phyloP scores from a whole-genome alignment of 2,888 invertebrate genomes.

The Tetramorium bicarinatum region DNA sequence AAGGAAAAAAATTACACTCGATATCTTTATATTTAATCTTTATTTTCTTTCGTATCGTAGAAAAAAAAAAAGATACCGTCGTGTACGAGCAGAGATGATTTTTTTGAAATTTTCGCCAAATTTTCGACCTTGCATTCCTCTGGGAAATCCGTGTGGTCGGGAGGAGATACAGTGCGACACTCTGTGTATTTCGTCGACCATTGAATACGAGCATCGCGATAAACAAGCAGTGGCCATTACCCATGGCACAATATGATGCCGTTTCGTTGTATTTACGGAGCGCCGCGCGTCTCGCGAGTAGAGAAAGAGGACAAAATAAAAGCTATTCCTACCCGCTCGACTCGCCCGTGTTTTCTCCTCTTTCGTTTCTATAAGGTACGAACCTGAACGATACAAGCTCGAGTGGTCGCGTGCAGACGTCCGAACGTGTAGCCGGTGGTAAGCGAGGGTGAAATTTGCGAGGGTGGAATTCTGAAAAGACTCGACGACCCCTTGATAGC shows the following conservation, averaged over 20 bases:
- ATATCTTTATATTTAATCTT: not conserved
- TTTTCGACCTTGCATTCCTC: not conserved
- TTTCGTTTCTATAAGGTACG: conserved; percentile 16
- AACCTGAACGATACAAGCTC: conserved; percentile 26
- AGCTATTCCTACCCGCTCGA: conserved; percentile 28
- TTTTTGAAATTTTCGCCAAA: not conserved
- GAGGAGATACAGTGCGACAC: conserved; percentile 10
- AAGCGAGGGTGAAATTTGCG: conserved; percentile 34
- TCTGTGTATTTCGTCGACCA: conserved; percentile 44
- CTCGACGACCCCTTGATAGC: not conserved
- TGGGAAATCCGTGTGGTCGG: not conserved
- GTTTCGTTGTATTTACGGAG: conserved; percentile 52
- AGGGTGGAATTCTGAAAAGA: conserved; percentile 27
- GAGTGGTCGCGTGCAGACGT: conserved; percentile 24
- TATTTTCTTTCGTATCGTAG: not conserved
- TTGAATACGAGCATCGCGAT: conserved; percentile 52
- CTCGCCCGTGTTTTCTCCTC: conserved; percentile 11
- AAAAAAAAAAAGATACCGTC: not conserved
- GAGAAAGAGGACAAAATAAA: conserved; percentile 49
- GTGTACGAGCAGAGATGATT: not conserved
- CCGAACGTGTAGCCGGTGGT: not conserved
- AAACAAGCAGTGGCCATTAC: conserved; percentile 49
- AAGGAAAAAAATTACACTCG: not conserved
- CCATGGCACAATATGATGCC: conserved; percentile 48
- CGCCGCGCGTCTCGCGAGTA: conserved; percentile 18